Conservation (phyloP, 2,797 vertebrate genomes). For the Echiichthys vipera region DNA sequence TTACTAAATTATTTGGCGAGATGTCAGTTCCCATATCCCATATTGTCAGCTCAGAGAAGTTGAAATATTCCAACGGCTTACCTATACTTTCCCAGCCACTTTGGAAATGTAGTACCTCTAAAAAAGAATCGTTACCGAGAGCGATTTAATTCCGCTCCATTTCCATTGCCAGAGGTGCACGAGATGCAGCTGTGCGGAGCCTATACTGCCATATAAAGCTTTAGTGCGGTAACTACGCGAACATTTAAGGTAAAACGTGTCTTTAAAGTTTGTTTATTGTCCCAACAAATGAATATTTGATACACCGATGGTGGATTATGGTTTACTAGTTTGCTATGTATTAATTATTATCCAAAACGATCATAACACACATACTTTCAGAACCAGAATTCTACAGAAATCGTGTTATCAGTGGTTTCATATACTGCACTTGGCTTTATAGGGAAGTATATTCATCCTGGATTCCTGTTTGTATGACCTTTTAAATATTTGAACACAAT, state of each 20-base stretch:
- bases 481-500: neutral
- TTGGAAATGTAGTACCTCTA: slow-evolving; percentile 12
- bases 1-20: slow-evolving; percentile 72
- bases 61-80: slow-evolving; percentile 42
- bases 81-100: slow-evolving; percentile 9
- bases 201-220: too few relatives aligned
- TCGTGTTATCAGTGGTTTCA: too few relatives aligned
- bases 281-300: too few relatives aligned
- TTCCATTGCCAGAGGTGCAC: slow-evolving; percentile 5
- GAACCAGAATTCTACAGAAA: too few relatives aligned
- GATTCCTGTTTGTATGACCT: neutral
- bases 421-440: too few relatives aligned
- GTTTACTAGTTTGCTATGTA: too few relatives aligned
- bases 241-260: too few relatives aligned
- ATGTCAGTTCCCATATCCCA: slow-evolving; percentile 45
- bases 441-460: neutral
- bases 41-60: slow-evolving; percentile 43
- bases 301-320: too few relatives aligned
- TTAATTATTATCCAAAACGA: too few relatives aligned
- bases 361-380: too few relatives aligned
- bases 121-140: slow-evolving; percentile 20
- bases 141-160: slow-evolving; percentile 1
- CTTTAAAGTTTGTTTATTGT: too few relatives aligned
- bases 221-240: too few relatives aligned
- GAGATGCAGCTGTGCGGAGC: slow-evolving; percentile 2